A percentile compares a stretch with the other conserved stretches of the same genome.
phyloP scores from a whole-genome alignment of 2,888 invertebrate genomes.

The Drosophila atripex region DNA sequence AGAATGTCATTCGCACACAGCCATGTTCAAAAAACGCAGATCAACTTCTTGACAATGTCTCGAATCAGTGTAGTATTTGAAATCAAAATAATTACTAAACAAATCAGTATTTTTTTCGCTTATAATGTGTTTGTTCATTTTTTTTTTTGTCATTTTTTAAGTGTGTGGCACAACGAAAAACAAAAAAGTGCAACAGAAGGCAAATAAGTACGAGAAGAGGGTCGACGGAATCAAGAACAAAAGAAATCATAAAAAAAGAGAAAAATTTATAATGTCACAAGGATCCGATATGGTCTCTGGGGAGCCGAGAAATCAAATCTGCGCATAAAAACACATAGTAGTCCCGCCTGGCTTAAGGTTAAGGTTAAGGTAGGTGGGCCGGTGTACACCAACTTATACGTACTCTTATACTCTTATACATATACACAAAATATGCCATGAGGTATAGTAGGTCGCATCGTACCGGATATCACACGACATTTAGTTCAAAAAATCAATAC shows the following conservation, averaged over 20 bases:
- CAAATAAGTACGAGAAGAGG: slow-evolving; percentile 13
- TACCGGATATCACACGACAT: slow-evolving; percentile 43
- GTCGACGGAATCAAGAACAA: slow-evolving; percentile 2
- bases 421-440: slow-evolving; percentile 65
- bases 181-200: slow-evolving; percentile 44
- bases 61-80: slow-evolving; percentile 56
- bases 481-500: slow-evolving; percentile 40
- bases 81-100: slow-evolving; percentile 48
- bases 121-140: slow-evolving; percentile 17
- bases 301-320: slow-evolving; percentile 27
- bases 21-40: slow-evolving; percentile 96
- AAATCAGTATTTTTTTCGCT: slow-evolving; percentile 32
- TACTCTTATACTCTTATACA: slow-evolving; percentile 58
- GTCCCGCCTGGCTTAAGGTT: slow-evolving; percentile 8
- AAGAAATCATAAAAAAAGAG: slow-evolving; percentile 24
- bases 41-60: slow-evolving; percentile 93
- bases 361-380: slow-evolving; percentile 16
- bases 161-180: slow-evolving; percentile 42
- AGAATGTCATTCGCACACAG: slow-evolving; percentile 86
- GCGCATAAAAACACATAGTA: slow-evolving; percentile 4
- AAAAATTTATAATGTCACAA: background rate
- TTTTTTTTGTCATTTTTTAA: too few species aligned
- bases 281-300: slow-evolving; percentile 5
- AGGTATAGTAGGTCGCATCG: slow-evolving; percentile 7
- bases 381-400: slow-evolving; percentile 24